A percentile compares a stretch with the other conserved stretches of the same genome.
Conservation (phyloP, 2,797 vertebrate genomes). For the Enteromius mattozi region DNA sequence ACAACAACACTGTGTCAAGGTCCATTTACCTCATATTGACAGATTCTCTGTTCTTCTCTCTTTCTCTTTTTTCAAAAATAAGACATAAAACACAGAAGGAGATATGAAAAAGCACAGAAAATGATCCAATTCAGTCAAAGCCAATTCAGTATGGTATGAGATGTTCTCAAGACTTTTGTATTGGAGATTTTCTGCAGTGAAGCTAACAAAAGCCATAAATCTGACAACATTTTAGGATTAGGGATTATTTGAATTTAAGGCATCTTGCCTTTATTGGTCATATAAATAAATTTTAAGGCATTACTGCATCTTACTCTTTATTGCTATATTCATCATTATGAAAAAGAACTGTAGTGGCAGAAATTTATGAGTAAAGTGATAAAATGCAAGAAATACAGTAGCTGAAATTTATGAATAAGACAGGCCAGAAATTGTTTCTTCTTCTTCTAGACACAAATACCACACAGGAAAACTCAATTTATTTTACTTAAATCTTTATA, state of each 20-base stretch:
- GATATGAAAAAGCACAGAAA: background rate
- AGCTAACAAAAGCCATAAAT: background rate
- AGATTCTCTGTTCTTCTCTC: background rate
- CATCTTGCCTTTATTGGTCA: background rate
- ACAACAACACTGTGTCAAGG: slow-evolving; percentile 5
- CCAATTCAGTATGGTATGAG: background rate
- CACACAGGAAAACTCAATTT: background rate
- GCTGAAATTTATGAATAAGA: background rate
- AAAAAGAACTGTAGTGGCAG: background rate
- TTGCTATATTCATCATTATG: background rate
- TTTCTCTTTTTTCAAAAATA: background rate
- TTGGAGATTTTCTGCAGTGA: background rate
- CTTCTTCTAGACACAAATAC: background rate
- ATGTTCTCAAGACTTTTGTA: background rate
- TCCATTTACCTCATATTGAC: background rate
- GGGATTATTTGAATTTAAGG: background rate
- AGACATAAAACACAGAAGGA: background rate
- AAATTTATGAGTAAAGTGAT: background rate
- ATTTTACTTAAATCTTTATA: background rate
- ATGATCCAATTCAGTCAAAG: background rate
- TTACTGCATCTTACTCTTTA: background rate
- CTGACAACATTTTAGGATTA: background rate
- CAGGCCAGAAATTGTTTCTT: background rate
- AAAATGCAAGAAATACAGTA: background rate
- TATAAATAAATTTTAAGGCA: background rate